Conservation (phyloP, 2,888 invertebrate genomes). For the Caenorhabditis parvicauda region DNA sequence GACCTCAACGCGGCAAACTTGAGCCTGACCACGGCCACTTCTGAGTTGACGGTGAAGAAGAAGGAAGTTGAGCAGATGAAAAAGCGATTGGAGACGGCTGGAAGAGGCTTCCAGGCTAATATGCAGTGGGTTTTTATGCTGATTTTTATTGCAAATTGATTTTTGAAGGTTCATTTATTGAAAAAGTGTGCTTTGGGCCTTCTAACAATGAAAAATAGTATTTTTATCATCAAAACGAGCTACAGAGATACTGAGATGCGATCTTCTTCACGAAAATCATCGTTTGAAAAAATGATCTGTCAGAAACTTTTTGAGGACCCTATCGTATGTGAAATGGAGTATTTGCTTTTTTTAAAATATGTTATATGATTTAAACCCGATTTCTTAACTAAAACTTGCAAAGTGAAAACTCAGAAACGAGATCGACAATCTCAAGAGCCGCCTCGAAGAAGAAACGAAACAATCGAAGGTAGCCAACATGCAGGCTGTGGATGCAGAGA, state of each 20-base stretch:
- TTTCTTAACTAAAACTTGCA: no score
- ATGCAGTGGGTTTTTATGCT: conserved; percentile 5
- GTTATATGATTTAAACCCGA: no score
- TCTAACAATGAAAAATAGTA: no score
- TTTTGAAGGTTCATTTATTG: no score
- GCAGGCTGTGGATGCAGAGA: background rate
- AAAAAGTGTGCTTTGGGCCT: no score
- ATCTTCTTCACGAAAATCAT: background rate
- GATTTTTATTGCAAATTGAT: no score
- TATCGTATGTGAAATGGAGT: no score
- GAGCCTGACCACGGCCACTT: conserved; percentile 8
- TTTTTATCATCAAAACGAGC: no score
- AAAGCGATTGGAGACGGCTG: conserved; percentile 10
- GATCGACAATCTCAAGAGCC: background rate
- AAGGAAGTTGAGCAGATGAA: conserved; percentile 21
- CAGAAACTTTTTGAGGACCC: background rate
- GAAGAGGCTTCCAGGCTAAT: background rate
- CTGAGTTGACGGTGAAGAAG: conserved; percentile 13
- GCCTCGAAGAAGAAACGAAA: background rate
- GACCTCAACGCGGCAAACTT: conserved; percentile 15
- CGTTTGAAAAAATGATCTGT: background rate
- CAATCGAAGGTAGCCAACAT: background rate
- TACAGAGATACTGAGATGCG: no score
- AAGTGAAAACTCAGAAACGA: no score
- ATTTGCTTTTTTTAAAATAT: no score